phyloP scores from a whole-genome alignment of 2,888 invertebrate species.

The Aleiodes leptofemur region DNA sequence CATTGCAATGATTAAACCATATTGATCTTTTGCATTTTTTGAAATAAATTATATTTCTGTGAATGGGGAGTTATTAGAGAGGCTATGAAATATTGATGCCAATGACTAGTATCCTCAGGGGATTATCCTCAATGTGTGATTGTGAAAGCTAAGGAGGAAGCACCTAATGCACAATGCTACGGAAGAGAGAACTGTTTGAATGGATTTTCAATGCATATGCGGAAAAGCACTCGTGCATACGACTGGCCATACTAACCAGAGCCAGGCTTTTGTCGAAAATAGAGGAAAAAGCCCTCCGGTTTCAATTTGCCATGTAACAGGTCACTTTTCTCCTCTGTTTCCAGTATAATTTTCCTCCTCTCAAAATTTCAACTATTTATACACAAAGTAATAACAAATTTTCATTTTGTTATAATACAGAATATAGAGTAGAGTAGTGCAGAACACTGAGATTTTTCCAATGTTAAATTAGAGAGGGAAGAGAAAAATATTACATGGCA shows the following conservation, averaged over 20 bases:
- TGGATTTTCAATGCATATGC: slow-evolving; percentile 22
- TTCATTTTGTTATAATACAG: neutral
- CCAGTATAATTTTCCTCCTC: neutral
- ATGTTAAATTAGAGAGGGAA: neutral
- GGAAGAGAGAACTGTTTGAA: slow-evolving; percentile 18
- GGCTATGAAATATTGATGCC: neutral
- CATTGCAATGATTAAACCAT: slow-evolving; percentile 8
- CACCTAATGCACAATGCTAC: slow-evolving; percentile 9
- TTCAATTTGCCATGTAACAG: slow-evolving; percentile 15
- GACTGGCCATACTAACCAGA: neutral
- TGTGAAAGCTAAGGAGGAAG: slow-evolving; percentile 19
- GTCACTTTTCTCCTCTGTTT: neutral
- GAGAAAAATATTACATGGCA: neutral
- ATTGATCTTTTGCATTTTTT: neutral
- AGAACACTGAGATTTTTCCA: neutral
- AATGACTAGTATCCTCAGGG: neutral
- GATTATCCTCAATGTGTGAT: slow-evolving; percentile 14
- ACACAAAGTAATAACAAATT: neutral
- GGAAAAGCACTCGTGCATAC: slow-evolving; percentile 11
- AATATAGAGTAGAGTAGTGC: neutral
- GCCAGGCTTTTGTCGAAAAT: slow-evolving; percentile 13
- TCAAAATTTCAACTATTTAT: neutral
- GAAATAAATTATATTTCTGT: neutral
- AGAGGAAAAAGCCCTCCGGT: slow-evolving; percentile 15
- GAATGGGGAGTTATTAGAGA: neutral